These are phyloP conservation scores for Machaerirhynchus nigripectus DNA, from an alignment of 2,113 vertebrate genomes.

Conservation along the genomic window DNA sequence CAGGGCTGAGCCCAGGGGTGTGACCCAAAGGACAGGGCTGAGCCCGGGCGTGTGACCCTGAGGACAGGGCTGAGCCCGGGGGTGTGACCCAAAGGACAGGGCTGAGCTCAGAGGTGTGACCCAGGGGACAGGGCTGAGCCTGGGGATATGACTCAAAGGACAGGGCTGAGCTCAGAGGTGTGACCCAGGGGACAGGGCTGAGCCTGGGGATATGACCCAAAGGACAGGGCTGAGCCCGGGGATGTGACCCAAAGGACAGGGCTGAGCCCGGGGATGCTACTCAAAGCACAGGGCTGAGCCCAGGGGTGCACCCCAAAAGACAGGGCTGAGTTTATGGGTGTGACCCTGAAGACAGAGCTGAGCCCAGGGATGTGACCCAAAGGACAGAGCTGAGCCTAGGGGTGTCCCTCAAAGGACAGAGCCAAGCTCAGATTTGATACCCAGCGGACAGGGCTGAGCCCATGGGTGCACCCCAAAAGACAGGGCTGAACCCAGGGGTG, in stretches of 20 bases:
- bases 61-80: too few species aligned
- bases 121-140: too few species aligned
- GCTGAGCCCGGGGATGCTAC: accelerated
- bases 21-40: too few species aligned
- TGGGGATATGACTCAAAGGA: accelerated
- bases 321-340: accelerated
- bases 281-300: neutral
- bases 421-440: accelerated
- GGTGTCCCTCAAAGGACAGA: neutral
- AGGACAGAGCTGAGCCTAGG: too few species aligned
- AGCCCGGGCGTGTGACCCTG: too few species aligned
- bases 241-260: accelerated
- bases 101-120: accelerated
- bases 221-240: accelerated
- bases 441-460: accelerated
- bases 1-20: too few species aligned
- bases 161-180: accelerated
- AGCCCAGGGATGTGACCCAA: neutral
- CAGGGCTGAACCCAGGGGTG: too few species aligned
- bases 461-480: accelerated
- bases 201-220: accelerated
- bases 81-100: accelerated
- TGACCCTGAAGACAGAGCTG: too few species aligned
- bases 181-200: neutral
- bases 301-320: neutral